phyloP scores from a whole-genome alignment of 2,113 vertebrate species.

The Alethe diademata region DNA sequence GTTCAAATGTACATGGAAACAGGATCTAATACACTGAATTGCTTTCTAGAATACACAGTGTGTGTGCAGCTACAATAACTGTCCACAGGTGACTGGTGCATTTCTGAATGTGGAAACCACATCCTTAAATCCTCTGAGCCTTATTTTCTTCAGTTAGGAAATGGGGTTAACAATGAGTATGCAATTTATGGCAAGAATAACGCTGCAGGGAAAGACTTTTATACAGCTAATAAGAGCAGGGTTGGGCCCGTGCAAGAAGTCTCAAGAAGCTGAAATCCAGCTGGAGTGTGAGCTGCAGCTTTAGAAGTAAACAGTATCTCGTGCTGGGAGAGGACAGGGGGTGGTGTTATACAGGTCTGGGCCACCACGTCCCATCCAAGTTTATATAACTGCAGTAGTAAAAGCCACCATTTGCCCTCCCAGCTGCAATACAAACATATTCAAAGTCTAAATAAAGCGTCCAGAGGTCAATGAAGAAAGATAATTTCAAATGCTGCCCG shows the following conservation, averaged over 20 bases:
- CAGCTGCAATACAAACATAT: neutral
- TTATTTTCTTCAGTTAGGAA: neutral
- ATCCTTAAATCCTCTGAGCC: neutral
- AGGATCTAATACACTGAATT: neutral
- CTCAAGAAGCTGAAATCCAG: neutral
- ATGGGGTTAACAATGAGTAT: neutral
- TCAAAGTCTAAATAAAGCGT: neutral
- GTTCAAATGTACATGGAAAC: neutral
- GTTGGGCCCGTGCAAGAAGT: neutral
- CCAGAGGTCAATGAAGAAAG: neutral
- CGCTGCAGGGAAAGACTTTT: neutral
- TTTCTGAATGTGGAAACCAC: neutral
- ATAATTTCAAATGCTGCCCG: neutral
- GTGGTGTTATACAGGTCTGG: accelerated
- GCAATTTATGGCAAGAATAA: neutral
- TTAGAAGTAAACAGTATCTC: neutral
- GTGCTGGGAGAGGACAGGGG: neutral
- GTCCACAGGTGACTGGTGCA: neutral
- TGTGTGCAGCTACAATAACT: neutral
- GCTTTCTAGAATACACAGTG: accelerated
- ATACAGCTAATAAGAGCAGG: neutral
- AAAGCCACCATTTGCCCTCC: neutral
- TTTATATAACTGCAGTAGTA: neutral
- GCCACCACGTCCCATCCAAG: neutral
- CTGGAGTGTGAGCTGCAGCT: neutral